Evolutionary conservation across 2,113 vertebrate species (phyloP).

Genomic region (Pionites leucogaster): DNA sequence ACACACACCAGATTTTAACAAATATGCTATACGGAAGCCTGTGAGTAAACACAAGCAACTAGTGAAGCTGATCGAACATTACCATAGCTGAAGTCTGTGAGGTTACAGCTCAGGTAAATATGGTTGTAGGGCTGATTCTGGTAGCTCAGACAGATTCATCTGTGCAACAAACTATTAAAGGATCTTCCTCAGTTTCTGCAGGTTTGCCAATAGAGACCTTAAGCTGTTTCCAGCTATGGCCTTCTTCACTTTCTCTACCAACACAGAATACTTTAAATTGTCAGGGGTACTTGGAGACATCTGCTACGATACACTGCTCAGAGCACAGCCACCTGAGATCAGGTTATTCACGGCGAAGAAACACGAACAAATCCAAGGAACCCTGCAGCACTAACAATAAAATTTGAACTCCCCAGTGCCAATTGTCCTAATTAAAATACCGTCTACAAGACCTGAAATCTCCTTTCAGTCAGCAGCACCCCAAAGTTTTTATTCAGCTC

Average conservation of each 20-base stretch:
- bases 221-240: neutral
- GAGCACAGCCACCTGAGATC: neutral
- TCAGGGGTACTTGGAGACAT: neutral
- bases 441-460: neutral
- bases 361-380: neutral
- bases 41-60: neutral
- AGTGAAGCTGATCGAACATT: neutral
- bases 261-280: neutral
- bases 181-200: neutral
- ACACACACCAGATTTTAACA: neutral
- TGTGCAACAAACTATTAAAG: neutral
- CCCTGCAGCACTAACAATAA: neutral
- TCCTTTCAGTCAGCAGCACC: neutral
- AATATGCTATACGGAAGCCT: neutral
- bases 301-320: neutral
- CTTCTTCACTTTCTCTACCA: neutral
- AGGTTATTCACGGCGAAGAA: neutral
- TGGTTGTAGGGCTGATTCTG: neutral
- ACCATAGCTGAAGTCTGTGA: neutral
- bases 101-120: neutral
- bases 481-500: neutral
- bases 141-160: accelerated
- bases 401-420: accelerated
- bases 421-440: neutral
- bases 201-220: neutral